phyloP scores from a whole-genome alignment of 2,888 invertebrate species.

The Sphaerophoria taeniata region DNA sequence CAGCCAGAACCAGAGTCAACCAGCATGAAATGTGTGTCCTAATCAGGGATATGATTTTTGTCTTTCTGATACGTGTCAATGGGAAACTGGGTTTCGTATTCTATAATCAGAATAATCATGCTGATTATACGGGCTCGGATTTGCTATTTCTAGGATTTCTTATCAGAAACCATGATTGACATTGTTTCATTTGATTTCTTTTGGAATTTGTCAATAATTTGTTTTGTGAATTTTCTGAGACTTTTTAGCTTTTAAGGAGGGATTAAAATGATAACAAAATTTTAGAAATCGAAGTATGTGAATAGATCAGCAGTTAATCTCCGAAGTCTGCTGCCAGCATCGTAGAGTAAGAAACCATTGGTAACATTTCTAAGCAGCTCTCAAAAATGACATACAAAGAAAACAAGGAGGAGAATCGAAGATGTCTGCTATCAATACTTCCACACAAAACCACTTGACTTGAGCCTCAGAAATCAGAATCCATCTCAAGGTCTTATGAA shows the following conservation, averaged over 20 bases:
- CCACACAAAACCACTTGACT: background rate
- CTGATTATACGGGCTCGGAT: background rate
- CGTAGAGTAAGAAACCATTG: too few relatives aligned
- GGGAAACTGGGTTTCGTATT: slow-evolving; percentile 16
- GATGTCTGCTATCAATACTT: too few relatives aligned
- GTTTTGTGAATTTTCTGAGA: background rate
- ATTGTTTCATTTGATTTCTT: slow-evolving; percentile 5
- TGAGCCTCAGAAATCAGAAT: background rate
- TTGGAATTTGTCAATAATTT: background rate
- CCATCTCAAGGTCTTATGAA: background rate
- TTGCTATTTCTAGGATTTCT: background rate
- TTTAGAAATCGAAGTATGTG: too few relatives aligned
- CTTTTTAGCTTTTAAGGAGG: background rate
- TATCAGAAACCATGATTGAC: slow-evolving; percentile 13
- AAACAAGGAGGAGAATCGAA: too few relatives aligned
- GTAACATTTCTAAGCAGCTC: too few relatives aligned
- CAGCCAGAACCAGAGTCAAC: background rate
- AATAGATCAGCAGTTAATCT: too few relatives aligned
- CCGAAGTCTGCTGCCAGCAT: too few relatives aligned
- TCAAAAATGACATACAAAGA: too few relatives aligned
- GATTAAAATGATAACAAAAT: too few relatives aligned
- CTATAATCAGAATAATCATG: background rate
- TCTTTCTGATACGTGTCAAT: slow-evolving; percentile 15
- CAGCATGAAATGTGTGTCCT: slow-evolving; percentile 11
- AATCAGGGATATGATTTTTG: slow-evolving; percentile 7